These are phyloP conservation scores for Spodoptera litura DNA, from an alignment of 1,140 invertebrate species.

Conservation along the genomic window DNA sequence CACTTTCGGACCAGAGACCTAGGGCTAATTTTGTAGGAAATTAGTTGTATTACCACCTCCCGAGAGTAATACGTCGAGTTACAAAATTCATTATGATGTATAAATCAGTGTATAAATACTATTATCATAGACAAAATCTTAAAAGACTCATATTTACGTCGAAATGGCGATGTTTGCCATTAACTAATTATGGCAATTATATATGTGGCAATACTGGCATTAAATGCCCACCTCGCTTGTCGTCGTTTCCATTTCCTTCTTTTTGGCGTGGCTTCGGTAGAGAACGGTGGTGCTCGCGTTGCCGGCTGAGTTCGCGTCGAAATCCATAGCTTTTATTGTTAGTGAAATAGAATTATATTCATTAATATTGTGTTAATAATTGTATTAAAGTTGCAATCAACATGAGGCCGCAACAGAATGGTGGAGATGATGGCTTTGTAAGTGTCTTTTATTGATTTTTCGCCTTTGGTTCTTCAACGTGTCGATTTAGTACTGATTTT, in stretches of 20 bases:
- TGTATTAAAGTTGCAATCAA: slow-evolving; percentile 26
- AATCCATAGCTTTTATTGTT: slow-evolving; percentile 10
- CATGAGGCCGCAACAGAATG: slow-evolving; percentile 82
- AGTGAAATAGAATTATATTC: neutral
- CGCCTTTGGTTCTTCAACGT: neutral
- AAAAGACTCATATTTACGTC: too few relatives aligned
- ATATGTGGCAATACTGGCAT: neutral
- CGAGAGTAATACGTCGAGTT: too few relatives aligned
- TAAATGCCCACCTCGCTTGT: neutral
- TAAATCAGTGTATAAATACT: too few relatives aligned
- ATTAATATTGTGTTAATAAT: neutral
- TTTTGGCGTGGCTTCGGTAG: slow-evolving; percentile 77
- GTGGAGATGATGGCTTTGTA: slow-evolving; percentile 81
- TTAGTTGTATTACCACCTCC: too few relatives aligned
- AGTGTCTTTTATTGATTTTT: slow-evolving; percentile 60
- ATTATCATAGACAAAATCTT: too few relatives aligned
- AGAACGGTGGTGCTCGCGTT: slow-evolving; percentile 58
- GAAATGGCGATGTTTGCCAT: too few relatives aligned
- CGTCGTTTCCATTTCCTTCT: slow-evolving; percentile 61
- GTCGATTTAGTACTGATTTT: neutral
- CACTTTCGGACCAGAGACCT: too few relatives aligned
- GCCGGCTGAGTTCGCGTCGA: slow-evolving; percentile 43
- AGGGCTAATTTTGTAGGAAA: too few relatives aligned
- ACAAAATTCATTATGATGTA: too few relatives aligned
- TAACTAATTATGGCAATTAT: too few relatives aligned